phyloP scores from a whole-genome alignment of 2,888 invertebrate genomes.

The Lymantria monacha region DNA sequence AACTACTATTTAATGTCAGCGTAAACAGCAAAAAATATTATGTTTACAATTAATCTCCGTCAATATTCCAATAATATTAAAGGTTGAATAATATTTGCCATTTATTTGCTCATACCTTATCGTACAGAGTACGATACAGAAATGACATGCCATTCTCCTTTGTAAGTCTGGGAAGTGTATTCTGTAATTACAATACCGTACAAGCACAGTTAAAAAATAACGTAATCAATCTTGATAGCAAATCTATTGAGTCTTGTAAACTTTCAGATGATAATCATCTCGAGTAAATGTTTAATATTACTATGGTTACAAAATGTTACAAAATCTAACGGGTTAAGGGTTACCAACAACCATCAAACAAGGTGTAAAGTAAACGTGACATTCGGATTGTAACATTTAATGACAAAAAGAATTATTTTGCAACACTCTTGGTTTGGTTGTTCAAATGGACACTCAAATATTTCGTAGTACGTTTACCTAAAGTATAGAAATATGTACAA shows the following conservation, averaged over 20 bases:
- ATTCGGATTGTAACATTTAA: conserved; percentile 8
- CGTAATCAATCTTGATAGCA: neutral
- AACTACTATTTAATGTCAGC: too few species aligned
- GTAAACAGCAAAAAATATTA: too few species aligned
- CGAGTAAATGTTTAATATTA: neutral
- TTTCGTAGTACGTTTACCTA: conserved; percentile 3
- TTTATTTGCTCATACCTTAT: too few species aligned
- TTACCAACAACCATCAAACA: conserved; percentile 2
- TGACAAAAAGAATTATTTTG: conserved; percentile 7
- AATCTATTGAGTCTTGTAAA: neutral
- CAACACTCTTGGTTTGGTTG: conserved; percentile 1
- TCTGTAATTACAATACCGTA: neutral
- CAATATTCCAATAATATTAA: too few species aligned
- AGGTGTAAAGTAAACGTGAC: conserved; percentile 11
- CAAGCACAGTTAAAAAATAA: neutral
- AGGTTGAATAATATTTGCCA: too few species aligned
- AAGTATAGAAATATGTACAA: neutral
- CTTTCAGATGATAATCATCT: neutral
- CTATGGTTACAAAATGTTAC: conserved; percentile 1
- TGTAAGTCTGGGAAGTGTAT: too few species aligned
- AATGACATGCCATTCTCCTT: too few species aligned
- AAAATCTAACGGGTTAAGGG: conserved; percentile 4
- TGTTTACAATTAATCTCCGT: too few species aligned
- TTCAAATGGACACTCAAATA: neutral
- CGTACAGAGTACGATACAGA: too few species aligned